phyloP scores from a whole-genome alignment of 1,140 invertebrate genomes.

The Euwallacea similis region DNA sequence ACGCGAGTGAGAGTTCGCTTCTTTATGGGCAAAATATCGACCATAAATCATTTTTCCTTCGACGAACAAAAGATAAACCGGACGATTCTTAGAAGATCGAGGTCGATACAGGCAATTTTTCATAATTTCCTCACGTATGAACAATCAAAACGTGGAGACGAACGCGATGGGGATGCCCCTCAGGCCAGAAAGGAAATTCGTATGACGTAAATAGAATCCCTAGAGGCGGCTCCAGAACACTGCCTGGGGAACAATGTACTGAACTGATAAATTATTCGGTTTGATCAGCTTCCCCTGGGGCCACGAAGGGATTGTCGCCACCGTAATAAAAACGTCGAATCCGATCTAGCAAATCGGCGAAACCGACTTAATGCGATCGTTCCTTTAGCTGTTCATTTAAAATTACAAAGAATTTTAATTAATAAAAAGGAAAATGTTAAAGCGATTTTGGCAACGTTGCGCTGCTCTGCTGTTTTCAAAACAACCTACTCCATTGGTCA shows the following conservation, averaged over 20 bases:
- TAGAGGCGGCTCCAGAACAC: conserved; percentile 21
- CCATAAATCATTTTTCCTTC: no score
- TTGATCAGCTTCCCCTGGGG: conserved; percentile 26
- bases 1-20: no score
- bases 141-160: conserved; percentile 24
- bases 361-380: background rate
- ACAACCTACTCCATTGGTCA: no score
- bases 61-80: no score
- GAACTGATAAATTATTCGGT: conserved; percentile 39
- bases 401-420: no score
- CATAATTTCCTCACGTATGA: conserved; percentile 24
- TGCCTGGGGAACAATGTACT: conserved; percentile 39
- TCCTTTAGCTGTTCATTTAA: background rate
- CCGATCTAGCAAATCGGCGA: conserved; percentile 25
- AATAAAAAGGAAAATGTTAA: no score
- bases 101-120: background rate
- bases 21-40: no score
- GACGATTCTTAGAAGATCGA: no score
- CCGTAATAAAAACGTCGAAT: conserved; percentile 1
- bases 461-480: no score
- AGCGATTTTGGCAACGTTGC: no score
- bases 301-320: conserved; percentile 28
- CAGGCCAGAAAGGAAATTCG: conserved; percentile 30
- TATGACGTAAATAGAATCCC: conserved; percentile 35
- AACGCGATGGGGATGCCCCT: background rate